Evolutionary conservation across 2,888 invertebrate genomes (phyloP).

Genomic region (Xestoiulus laeticollis): DNA sequence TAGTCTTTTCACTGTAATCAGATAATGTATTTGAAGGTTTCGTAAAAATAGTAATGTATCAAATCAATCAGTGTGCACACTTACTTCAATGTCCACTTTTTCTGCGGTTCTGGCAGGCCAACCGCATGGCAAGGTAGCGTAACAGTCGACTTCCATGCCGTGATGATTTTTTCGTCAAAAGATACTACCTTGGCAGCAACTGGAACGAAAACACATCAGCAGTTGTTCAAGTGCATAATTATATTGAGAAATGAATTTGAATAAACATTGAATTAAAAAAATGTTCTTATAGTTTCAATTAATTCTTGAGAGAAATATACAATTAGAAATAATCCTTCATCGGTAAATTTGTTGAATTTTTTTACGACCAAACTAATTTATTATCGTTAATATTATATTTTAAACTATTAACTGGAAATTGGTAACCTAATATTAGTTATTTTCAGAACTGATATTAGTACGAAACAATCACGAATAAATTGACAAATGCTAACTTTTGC

Average conservation of each 20-base stretch:
- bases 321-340: too few relatives aligned
- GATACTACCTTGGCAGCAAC: constrained; percentile 95
- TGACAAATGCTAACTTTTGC: constrained; percentile 46
- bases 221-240: background rate
- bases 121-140: constrained; percentile 91
- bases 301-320: too few relatives aligned
- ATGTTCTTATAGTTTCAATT: too few relatives aligned
- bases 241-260: too few relatives aligned
- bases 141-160: constrained; percentile 79
- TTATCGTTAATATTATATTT: too few relatives aligned
- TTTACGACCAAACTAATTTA: too few relatives aligned
- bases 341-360: too few relatives aligned
- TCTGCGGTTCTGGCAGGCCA: constrained; percentile 89
- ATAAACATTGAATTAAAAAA: too few relatives aligned
- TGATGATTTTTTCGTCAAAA: constrained; percentile 79
- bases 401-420: too few relatives aligned
- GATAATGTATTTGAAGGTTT: background rate
- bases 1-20: constrained; percentile 35
- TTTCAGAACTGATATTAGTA: too few relatives aligned
- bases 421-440: too few relatives aligned
- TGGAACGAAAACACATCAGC: constrained; percentile 60
- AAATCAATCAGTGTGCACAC: background rate
- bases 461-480: background rate
- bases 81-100: constrained; percentile 73
- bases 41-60: background rate